Percentiles rank a stretch among this genome's conserved stretches.
Evolutionary conservation across 1,140 invertebrate genomes (phyloP).

Genomic region (Thereuonema tuberculata): DNA sequence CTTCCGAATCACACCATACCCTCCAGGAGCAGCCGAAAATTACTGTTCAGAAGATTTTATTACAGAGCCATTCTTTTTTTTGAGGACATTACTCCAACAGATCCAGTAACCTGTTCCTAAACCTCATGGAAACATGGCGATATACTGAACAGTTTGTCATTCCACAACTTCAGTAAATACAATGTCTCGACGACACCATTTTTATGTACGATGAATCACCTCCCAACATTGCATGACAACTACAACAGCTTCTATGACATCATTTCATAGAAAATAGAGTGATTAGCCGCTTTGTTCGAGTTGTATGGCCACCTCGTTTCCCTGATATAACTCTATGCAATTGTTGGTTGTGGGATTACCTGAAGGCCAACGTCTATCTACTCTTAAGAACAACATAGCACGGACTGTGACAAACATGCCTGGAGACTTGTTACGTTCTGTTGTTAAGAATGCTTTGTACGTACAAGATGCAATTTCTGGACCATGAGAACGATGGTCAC

Average conservation of each 20-base stretch:
- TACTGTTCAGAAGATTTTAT: not conserved
- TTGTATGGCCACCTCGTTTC: not conserved
- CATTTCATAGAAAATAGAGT: not conserved
- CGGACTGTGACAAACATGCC: too few relatives aligned
- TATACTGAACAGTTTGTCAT: not conserved
- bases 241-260: not conserved
- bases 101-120: not conserved
- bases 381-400: too few relatives aligned
- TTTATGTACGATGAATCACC: not conserved
- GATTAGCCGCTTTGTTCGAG: not conserved
- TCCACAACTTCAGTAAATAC: not conserved
- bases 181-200: not conserved
- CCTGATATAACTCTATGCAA: not conserved
- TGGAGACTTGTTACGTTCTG: too few relatives aligned
- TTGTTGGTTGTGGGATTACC: not conserved
- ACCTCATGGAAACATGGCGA: not conserved
- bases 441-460: too few relatives aligned
- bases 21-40: not conserved
- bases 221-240: too few relatives aligned
- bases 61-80: not conserved
- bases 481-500: too few relatives aligned
- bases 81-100: not conserved
- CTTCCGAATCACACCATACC: not conserved
- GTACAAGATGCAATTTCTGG: too few relatives aligned
- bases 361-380: not conserved